Evolutionary conservation across 2,888 invertebrate genomes (phyloP).

Genomic region (Spodoptera littoralis): DNA sequence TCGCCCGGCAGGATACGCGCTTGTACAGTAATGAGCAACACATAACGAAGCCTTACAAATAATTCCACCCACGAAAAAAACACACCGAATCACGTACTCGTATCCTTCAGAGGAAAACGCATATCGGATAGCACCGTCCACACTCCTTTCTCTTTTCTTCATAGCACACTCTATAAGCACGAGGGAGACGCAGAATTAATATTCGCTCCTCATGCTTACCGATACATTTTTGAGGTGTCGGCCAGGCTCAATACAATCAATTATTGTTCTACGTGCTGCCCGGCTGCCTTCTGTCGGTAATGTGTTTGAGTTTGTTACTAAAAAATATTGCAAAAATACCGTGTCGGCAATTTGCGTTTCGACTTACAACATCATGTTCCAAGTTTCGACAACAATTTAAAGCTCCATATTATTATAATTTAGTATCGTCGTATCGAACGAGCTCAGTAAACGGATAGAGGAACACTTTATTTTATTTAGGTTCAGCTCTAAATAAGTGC

Average conservation of each 20-base stretch:
- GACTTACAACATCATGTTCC: slow-evolving; percentile 57
- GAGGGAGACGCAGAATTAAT: slow-evolving; percentile 76
- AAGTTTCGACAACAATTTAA: slow-evolving; percentile 56
- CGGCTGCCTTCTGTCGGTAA: slow-evolving; percentile 83
- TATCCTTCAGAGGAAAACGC: slow-evolving; percentile 87
- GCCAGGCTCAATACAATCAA: slow-evolving; percentile 85
- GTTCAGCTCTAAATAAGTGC: slow-evolving; percentile 75
- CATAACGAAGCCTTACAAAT: slow-evolving; percentile 88
- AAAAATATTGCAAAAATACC: slow-evolving; percentile 73
- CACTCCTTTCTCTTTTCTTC: slow-evolving; percentile 69
- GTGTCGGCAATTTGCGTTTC: slow-evolving; percentile 72
- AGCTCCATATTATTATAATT: slow-evolving; percentile 72
- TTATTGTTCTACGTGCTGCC: slow-evolving; percentile 85
- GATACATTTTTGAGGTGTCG: slow-evolving; percentile 84
- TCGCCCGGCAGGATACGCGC: slow-evolving; percentile 86
- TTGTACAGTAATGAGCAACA: slow-evolving; percentile 88
- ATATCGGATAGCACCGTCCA: slow-evolving; percentile 83
- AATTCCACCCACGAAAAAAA: slow-evolving; percentile 88
- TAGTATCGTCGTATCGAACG: slow-evolving; percentile 65
- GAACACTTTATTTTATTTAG: slow-evolving; percentile 60
- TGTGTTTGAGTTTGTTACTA: slow-evolving; percentile 72
- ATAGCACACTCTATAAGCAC: slow-evolving; percentile 31
- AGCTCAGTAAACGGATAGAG: slow-evolving; percentile 48
- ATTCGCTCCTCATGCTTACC: slow-evolving; percentile 69
- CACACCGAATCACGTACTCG: slow-evolving; percentile 86